Evolutionary conservation across 2,888 invertebrate species (phyloP).

Genomic region (Steinernema carpocapsae): DNA sequence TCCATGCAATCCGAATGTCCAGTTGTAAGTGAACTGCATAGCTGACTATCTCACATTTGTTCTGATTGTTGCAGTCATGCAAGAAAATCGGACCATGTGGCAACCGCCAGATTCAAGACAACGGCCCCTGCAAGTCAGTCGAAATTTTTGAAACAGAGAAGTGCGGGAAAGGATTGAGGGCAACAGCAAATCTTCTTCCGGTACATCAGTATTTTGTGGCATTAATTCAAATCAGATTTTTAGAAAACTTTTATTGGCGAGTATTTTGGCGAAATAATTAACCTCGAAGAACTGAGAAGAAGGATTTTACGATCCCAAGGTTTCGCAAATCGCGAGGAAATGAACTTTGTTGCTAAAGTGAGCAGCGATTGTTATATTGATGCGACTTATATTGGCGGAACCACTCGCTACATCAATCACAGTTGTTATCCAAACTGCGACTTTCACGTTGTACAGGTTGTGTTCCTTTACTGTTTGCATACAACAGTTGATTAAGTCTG

Average conservation of each 20-base stretch:
- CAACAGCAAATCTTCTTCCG: background rate
- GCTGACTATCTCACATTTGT: background rate
- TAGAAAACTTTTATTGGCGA: constrained; percentile 6
- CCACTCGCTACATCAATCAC: constrained; percentile 4
- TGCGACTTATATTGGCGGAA: background rate
- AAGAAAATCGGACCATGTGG: background rate
- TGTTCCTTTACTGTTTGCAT: too few relatives aligned
- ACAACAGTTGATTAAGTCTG: too few relatives aligned
- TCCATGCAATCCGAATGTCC: background rate
- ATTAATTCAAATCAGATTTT: background rate
- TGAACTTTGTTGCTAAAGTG: too few relatives aligned
- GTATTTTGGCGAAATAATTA: constrained; percentile 15
- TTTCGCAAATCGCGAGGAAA: background rate
- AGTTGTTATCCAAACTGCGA: constrained; percentile 7
- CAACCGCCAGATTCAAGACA: background rate
- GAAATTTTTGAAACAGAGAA: background rate
- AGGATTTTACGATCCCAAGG: background rate
- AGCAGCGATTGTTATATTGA: background rate
- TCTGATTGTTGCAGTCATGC: background rate
- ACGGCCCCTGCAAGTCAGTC: background rate
- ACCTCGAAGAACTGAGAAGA: background rate
- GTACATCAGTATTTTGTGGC: background rate
- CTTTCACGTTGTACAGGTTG: background rate
- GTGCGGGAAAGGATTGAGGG: constrained; percentile 16
- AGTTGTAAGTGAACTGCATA: background rate